Evolutionary conservation across 2,113 vertebrate species (phyloP), one percentile per base, ranked within the genome.

Genomic region (Myrmecophaga tridactyla): DNA sequence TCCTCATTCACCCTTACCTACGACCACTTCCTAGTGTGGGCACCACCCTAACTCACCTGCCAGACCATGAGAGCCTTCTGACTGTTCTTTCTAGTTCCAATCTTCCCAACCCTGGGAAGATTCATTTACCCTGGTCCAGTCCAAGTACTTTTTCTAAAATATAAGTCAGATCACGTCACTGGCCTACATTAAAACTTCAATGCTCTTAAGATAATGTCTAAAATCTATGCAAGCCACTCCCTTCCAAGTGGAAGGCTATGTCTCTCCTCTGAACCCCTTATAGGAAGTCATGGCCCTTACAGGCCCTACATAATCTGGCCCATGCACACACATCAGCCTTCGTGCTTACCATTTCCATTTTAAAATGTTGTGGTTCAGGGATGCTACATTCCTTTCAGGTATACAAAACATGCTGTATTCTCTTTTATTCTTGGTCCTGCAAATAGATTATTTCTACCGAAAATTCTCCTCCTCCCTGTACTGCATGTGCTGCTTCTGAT

Each of bases 361-460:
- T 27, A 29, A n/a, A 7, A n/a, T 1, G 18, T 31, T 34, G 10
- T 48, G 43, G 27, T 67, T 46, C 60, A 60, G 9, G 18, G 21
- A 73, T 20, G n/a, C 29, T 1, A 6, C 23, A 21, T 36, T 36
- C 69, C 39, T 39, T 65, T 7, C 46, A 39, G 76, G 62, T 34
- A 8, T 15, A 11, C 12, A 21, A n/a, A 18, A 25, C 6, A 23
- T 0, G 0, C 29, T n/a, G 31, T 6, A 5, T 2, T 14, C 7
- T 75, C 46, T 14, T 60, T 23, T 13, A 53, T 2, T 10, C 65
- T 34, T 3, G 4, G 27, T 4, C 12, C n/a, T 4, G 3, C 27
- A 9, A 62, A 18, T 43, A 34, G 36, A 6, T 20, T 21, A 34
- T 4, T 2, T 53, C 27, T 41, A 36, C 36, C 20, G 27, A 41